Evolutionary conservation across 1,140 invertebrate species (phyloP).

Genomic region (Dinoponera quadriceps): DNA sequence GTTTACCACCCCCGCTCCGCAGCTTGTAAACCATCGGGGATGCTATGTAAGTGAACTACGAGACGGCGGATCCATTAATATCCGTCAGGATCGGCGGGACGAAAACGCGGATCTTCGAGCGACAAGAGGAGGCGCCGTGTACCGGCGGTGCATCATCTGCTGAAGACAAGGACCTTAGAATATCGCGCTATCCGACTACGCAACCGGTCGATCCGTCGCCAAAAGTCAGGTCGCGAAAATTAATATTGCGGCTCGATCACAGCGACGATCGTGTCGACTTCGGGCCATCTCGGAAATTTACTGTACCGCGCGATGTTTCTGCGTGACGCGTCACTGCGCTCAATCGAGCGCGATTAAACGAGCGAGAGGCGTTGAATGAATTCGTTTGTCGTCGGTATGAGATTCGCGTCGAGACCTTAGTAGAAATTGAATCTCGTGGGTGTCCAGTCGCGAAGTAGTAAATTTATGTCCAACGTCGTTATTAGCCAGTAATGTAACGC

Average conservation of each 20-base stretch:
- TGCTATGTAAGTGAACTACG: conserved; percentile 45
- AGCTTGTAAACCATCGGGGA: conserved; percentile 47
- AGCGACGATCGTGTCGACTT: neutral
- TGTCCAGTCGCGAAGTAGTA: too few species aligned
- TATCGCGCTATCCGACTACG: conserved; percentile 34
- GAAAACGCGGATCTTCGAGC: conserved; percentile 70
- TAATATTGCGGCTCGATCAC: neutral
- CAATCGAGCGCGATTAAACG: too few species aligned
- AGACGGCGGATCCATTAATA: conserved; percentile 76
- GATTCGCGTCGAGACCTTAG: too few species aligned
- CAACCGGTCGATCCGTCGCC: neutral
- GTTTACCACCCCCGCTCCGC: neutral
- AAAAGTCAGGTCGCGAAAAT: conserved; percentile 22
- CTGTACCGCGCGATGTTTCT: neutral
- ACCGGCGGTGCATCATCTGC: conserved; percentile 76
- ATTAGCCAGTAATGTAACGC: too few species aligned
- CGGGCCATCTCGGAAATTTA: neutral
- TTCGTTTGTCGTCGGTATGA: too few species aligned
- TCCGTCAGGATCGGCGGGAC: conserved; percentile 73
- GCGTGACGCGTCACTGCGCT: too few species aligned
- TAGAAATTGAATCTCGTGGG: too few species aligned
- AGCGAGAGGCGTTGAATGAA: too few species aligned
- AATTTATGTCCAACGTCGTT: too few species aligned
- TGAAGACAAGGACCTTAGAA: conserved; percentile 71
- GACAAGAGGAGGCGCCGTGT: conserved; percentile 49